These are phyloP conservation scores for Theropithecus gelada DNA, from an alignment of 2,113 vertebrate species.

Conservation along the genomic window DNA sequence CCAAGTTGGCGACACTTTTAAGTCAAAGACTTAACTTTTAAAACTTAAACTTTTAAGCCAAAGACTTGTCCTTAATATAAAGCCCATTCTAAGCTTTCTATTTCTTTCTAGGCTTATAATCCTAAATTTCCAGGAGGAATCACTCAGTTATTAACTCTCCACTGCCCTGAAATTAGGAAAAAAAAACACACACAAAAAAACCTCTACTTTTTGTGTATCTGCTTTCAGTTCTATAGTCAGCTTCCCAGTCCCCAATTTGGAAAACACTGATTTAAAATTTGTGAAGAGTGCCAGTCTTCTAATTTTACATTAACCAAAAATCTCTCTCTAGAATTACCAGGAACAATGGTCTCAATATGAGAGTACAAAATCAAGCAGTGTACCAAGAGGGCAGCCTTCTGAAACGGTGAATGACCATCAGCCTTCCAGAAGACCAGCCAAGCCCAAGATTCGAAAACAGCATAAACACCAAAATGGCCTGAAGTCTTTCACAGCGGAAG, in stretches of 20 bases:
- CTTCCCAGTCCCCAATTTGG: background rate
- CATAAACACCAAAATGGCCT: background rate
- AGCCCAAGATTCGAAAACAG: background rate
- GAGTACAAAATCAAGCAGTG: background rate
- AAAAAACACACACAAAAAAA: too few species aligned
- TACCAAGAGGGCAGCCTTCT: background rate
- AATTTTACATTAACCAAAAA: conserved; percentile 42
- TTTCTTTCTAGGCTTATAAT: background rate
- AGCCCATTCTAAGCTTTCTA: background rate
- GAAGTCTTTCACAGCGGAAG: conserved; percentile 28
- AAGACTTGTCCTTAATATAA: background rate
- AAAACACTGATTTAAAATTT: background rate
- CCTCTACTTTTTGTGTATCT: background rate
- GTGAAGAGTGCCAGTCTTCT: background rate
- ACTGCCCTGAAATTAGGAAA: background rate
- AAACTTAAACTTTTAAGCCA: background rate
- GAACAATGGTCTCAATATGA: conserved; percentile 21
- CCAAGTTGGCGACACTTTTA: background rate
- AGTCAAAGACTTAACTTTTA: background rate
- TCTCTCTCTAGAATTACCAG: conserved; percentile 78
- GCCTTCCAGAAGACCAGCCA: conserved; percentile 2
- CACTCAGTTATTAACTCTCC: background rate
- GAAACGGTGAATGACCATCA: background rate
- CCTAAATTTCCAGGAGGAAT: background rate
- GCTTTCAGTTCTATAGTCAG: background rate